phyloP scores from a whole-genome alignment of 2,113 vertebrate genomes.

The Petromus typicus region DNA sequence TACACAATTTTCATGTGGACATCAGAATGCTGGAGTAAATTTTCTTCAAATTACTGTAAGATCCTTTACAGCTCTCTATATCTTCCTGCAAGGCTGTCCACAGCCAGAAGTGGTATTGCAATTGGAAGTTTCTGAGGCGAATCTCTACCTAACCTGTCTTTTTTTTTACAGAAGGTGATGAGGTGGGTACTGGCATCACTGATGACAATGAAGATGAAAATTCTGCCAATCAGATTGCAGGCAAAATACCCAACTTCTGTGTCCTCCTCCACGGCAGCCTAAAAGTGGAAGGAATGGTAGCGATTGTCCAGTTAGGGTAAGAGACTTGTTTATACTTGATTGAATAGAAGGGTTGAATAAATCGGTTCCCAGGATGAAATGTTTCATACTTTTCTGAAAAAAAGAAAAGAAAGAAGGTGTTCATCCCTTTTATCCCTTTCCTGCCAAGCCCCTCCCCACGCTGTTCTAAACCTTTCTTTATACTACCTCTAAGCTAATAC shows the following conservation, averaged over 20 bases:
- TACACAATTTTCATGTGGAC: neutral
- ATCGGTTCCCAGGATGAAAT: neutral
- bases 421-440: constrained; percentile 6
- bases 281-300: constrained; percentile 99
- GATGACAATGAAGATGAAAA: constrained; percentile 97
- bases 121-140: constrained; percentile 2
- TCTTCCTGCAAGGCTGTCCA: constrained; percentile 15
- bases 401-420: neutral
- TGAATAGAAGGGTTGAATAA: neutral
- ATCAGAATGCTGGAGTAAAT: constrained; percentile 3
- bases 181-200: constrained; percentile 94
- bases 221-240: constrained; percentile 97
- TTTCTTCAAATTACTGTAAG: neutral
- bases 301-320: constrained; percentile 97
- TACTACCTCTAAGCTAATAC: neutral
- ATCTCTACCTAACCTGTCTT: constrained; percentile 56
- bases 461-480: neutral
- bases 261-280: constrained; percentile 97
- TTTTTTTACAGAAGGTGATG: constrained; percentile 93
- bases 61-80: neutral
- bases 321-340: constrained; percentile 63
- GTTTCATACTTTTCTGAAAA: constrained; percentile 33
- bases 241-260: constrained; percentile 99
- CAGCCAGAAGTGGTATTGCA: neutral
- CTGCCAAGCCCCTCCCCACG: neutral